Percentiles rank a stretch among this genome's conserved stretches.
Evolutionary conservation across 2,113 vertebrate species (phyloP).

Genomic region (Dermatemys mawii): DNA sequence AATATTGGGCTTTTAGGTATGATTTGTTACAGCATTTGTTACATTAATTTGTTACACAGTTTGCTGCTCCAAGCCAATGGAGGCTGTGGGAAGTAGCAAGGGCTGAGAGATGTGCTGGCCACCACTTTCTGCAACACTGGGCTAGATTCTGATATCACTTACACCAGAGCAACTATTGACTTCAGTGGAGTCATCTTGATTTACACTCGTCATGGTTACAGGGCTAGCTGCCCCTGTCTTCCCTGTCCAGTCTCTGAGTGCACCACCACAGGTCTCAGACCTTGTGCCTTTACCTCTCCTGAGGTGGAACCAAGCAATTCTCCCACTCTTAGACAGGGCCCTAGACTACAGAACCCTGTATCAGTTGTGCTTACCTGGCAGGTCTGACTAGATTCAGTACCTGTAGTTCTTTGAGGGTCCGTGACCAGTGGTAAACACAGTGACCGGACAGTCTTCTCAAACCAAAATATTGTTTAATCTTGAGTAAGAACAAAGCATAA

Average conservation of each 20-base stretch:
- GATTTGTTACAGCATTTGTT: no score
- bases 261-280: neutral
- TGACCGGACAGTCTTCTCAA: neutral
- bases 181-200: neutral
- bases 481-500: neutral
- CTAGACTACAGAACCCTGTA: neutral
- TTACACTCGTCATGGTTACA: neutral
- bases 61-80: no score
- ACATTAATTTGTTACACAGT: no score
- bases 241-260: neutral
- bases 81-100: no score
- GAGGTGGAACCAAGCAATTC: rapidly evolving
- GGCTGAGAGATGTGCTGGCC: no score
- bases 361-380: neutral
- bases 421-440: neutral
- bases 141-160: neutral
- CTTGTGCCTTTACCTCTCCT: neutral
- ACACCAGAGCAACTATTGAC: neutral
- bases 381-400: neutral
- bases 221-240: neutral
- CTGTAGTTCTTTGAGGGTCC: neutral
- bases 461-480: neutral
- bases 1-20: neutral
- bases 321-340: neutral
- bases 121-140: neutral